A percentile compares a stretch with the other conserved stretches of the same genome.
Evolutionary conservation across 2,888 invertebrate species (phyloP).

Genomic region (Drosophila prostipennis): DNA sequence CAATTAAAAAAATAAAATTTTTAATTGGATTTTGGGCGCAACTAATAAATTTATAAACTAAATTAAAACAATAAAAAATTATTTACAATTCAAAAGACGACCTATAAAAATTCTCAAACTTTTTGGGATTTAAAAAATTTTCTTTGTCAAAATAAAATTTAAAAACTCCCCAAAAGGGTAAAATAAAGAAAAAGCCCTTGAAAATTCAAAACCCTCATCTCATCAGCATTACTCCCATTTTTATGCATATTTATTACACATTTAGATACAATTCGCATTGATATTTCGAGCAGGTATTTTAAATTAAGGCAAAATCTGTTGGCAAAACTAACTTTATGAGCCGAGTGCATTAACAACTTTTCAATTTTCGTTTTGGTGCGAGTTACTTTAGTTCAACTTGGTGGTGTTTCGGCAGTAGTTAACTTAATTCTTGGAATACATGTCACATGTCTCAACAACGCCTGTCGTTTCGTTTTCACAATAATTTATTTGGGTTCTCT

Average conservation of each 20-base stretch:
- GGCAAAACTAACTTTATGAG: slow-evolving; percentile 39
- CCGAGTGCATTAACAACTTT: slow-evolving; percentile 46
- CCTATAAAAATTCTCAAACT: no score
- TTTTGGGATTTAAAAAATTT: no score
- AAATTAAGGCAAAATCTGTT: slow-evolving; percentile 49
- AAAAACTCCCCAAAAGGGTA: no score
- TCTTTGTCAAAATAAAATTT: no score
- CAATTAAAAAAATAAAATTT: no score
- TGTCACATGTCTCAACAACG: slow-evolving; percentile 1
- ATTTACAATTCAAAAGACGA: no score
- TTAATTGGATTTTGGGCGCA: no score
- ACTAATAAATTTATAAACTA: no score
- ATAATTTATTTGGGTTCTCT: slow-evolving; percentile 68
- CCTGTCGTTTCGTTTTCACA: slow-evolving; percentile 50
- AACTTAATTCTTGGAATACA: slow-evolving; percentile 51
- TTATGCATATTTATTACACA: slow-evolving; percentile 22
- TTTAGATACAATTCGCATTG: slow-evolving; percentile 51
- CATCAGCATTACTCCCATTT: neutral
- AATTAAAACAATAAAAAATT: no score
- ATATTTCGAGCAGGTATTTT: slow-evolving; percentile 60
- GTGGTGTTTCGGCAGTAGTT: slow-evolving; percentile 71
- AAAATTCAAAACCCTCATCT: neutral
- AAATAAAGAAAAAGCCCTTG: no score
- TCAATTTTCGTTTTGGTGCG: slow-evolving; percentile 50
- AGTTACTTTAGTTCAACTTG: slow-evolving; percentile 41